These are phyloP conservation scores for Oreochromis tanganicae DNA, from an alignment of 2,113 vertebrate species.

Conservation along the genomic window DNA sequence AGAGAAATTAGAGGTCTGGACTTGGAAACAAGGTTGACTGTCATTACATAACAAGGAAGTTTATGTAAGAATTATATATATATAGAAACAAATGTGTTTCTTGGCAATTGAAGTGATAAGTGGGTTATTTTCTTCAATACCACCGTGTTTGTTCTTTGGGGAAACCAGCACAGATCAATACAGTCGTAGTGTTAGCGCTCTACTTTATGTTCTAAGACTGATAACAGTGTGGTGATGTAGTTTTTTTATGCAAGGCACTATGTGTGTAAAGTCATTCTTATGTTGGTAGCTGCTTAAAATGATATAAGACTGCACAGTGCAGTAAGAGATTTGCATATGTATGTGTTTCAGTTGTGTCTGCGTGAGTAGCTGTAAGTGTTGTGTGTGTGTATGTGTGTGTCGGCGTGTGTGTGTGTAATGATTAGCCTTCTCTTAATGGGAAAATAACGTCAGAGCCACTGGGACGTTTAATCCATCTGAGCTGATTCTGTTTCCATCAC, in stretches of 20 bases:
- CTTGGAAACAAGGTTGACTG: not conserved
- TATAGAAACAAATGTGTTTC: not conserved
- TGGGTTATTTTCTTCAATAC: not conserved
- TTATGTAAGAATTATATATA: not conserved
- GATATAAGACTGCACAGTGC: conserved; percentile 2
- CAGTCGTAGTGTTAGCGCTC: conserved; percentile 9
- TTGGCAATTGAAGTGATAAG: conserved; percentile 17
- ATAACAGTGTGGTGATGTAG: not conserved
- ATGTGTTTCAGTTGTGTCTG: not conserved
- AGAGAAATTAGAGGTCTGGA: not conserved
- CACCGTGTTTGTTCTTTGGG: conserved; percentile 14
- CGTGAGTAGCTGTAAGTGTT: not conserved
- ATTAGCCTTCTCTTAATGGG: conserved; percentile 73
- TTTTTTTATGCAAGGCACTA: not conserved
- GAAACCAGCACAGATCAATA: conserved; percentile 34
- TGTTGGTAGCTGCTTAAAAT: not conserved
- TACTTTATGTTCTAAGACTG: conserved; percentile 24
- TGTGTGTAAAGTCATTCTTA: conserved; percentile 15
- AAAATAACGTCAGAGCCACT: conserved; percentile 72
- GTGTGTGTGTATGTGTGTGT: not conserved
- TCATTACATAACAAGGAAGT: not conserved
- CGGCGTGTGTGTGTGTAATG: conserved; percentile 47
- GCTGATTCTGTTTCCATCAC: conserved; percentile 75
- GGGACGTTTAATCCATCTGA: conserved; percentile 74
- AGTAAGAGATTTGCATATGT: not conserved